Percentiles rank a stretch among this genome's conserved stretches.
Conservation (phyloP, 2,888 invertebrate species). For the Amblyteles armatorius region DNA sequence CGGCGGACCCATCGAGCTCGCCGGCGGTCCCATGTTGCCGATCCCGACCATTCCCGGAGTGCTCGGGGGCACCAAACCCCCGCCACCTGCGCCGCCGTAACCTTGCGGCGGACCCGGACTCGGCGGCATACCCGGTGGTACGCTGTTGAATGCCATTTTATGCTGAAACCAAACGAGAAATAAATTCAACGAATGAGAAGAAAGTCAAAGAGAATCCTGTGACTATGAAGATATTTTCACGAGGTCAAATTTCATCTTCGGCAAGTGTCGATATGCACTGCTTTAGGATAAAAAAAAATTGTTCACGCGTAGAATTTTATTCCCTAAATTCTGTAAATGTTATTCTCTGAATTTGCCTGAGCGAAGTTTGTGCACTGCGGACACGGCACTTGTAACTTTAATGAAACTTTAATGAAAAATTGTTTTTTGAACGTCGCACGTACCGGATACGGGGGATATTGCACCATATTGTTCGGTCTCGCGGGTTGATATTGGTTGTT, state of each 20-base stretch:
- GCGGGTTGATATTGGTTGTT: conserved; percentile 83
- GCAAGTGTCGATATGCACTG: no score
- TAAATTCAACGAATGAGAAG: not conserved
- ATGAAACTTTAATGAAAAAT: not conserved
- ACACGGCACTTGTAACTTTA: no score
- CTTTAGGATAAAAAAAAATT: no score
- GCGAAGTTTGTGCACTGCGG: no score
- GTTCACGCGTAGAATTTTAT: no score
- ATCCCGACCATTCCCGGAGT: conserved; percentile 81
- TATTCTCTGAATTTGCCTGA: no score
- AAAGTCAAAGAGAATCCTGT: no score
- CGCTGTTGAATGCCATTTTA: conserved; percentile 88
- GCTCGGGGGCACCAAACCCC: conserved; percentile 85
- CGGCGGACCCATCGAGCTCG: conserved; percentile 87
- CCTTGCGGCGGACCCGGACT: conserved; percentile 87
- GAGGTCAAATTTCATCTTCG: no score
- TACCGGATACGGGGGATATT: conserved; percentile 83
- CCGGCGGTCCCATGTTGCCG: conserved; percentile 88
- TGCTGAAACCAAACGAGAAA: conserved; percentile 85
- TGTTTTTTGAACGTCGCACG: conserved; percentile 33
- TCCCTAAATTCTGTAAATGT: no score
- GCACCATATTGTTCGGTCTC: conserved; percentile 83
- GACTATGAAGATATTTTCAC: no score
- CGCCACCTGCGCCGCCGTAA: conserved; percentile 85
- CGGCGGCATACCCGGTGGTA: conserved; percentile 87